Evolutionary conservation across 2,113 vertebrate species (phyloP).

Genomic region (Cottus gobio): DNA sequence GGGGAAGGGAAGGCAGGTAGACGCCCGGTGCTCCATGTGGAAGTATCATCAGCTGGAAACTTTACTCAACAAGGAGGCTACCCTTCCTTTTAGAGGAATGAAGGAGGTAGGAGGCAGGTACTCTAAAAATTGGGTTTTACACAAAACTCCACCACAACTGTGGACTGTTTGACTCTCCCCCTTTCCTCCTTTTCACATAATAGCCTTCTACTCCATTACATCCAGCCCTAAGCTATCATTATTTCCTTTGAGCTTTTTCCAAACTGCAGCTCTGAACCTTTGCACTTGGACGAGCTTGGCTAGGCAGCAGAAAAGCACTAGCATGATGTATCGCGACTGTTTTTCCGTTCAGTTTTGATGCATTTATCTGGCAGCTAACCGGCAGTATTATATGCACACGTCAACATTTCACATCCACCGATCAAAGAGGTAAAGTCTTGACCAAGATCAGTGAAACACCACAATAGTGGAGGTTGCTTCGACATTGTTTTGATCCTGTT

Average conservation of each 20-base stretch:
- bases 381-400: conserved; percentile 10
- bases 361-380: background rate
- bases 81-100: background rate
- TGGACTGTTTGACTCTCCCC: conserved; percentile 26
- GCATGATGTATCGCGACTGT: conserved; percentile 5
- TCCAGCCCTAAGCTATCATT: conserved; percentile 30
- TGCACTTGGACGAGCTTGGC: conserved; percentile 32
- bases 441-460: conserved; percentile 8
- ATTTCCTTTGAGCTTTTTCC: conserved; percentile 36
- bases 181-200: conserved; percentile 35
- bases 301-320: conserved; percentile 15
- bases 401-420: conserved; percentile 27
- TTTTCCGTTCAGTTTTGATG: conserved; percentile 38
- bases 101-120: conserved; percentile 7
- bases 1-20: conserved; percentile 32
- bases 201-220: conserved; percentile 8
- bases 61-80: background rate
- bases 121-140: background rate
- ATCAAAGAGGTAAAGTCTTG: conserved; percentile 23
- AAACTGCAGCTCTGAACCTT: conserved; percentile 40
- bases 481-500: conserved; percentile 29
- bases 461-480: conserved; percentile 6
- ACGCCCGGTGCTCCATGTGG: conserved; percentile 61
- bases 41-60: conserved; percentile 34
- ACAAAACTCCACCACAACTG: conserved; percentile 6